phyloP scores from a whole-genome alignment of 2,113 vertebrate genomes.

The Calidris pygmaea region DNA sequence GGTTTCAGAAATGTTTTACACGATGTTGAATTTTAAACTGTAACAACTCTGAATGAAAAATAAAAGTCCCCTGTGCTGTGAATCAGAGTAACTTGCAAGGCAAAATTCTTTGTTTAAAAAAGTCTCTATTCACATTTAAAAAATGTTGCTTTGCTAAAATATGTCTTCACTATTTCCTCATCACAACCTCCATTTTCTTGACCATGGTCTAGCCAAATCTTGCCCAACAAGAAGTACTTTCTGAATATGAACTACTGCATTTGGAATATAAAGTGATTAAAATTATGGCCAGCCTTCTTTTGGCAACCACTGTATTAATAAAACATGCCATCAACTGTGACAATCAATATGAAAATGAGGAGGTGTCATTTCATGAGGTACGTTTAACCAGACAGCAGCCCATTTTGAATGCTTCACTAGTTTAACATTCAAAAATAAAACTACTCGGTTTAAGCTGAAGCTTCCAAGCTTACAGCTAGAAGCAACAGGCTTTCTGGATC shows the following conservation, averaged over 20 bases:
- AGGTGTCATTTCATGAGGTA: background rate
- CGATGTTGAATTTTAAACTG: background rate
- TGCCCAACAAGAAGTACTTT: background rate
- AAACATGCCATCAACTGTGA: background rate
- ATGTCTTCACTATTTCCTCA: background rate
- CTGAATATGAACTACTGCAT: background rate
- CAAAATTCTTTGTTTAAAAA: background rate
- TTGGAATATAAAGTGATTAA: background rate
- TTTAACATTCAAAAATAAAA: conserved; percentile 37
- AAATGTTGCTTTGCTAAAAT: background rate
- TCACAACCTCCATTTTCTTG: background rate
- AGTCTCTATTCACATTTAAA: background rate
- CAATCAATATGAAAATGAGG: background rate
- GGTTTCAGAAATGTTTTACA: background rate
- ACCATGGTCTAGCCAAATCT: background rate
- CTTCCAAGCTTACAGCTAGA: background rate
- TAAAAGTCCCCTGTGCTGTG: background rate
- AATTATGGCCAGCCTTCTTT: background rate
- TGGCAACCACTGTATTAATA: background rate
- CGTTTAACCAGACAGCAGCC: background rate
- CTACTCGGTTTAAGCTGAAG: background rate
- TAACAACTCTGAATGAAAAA: background rate
- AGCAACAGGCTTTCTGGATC: background rate
- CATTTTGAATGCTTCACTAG: background rate
- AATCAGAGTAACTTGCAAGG: background rate